Conservation (phyloP, 2,888 invertebrate species). For the Eristalis tenax region DNA sequence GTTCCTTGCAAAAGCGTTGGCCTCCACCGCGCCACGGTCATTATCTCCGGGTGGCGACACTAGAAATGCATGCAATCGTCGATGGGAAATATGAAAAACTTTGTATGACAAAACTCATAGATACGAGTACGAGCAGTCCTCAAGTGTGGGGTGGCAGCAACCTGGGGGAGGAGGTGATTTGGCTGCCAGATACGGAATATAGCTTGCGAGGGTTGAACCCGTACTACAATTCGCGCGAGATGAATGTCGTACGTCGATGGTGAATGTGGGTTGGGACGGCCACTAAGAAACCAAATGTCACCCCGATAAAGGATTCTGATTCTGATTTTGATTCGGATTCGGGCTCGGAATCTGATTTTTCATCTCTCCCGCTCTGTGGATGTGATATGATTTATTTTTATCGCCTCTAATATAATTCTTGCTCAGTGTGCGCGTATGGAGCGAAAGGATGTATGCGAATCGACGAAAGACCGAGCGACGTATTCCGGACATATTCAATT, state of each 20-base stretch:
- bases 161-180: neutral
- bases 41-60: constrained; percentile 27
- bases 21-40: neutral
- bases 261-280: constrained; percentile 12
- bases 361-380: constrained; percentile 41
- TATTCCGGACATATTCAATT: constrained; percentile 64
- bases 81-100: constrained; percentile 62
- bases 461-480: constrained; percentile 22
- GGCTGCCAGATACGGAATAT: neutral
- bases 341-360: constrained; percentile 4
- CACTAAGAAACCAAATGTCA: constrained; percentile 62
- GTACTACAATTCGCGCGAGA: constrained; percentile 38
- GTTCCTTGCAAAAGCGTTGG: constrained; percentile 4
- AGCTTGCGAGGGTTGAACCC: constrained; percentile 18
- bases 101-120: constrained; percentile 16
- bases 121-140: neutral
- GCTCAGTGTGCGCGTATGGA: constrained; percentile 51
- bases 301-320: constrained; percentile 55
- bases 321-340: constrained; percentile 1
- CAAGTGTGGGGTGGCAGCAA: neutral
- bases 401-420: constrained; percentile 78
- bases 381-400: constrained; percentile 79
- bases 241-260: constrained; percentile 37
- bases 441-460: constrained; percentile 14
- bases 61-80: constrained; percentile 55